Base-by-base conservation (phyloP, 2,113 vertebrate genomes). In the Pterocles burchelli region DNA sequence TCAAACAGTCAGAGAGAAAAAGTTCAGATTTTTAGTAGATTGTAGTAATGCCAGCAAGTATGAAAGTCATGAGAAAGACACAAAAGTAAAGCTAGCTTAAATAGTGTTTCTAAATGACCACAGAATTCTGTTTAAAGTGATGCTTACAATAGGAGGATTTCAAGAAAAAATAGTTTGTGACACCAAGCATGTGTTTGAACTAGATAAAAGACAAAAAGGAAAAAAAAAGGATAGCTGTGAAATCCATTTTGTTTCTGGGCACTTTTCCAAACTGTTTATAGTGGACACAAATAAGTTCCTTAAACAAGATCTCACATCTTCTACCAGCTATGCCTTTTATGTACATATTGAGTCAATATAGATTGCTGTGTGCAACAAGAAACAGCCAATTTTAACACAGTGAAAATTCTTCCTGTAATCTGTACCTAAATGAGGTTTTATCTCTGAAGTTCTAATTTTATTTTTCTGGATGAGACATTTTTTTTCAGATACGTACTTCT, bases 321-420 rank as follows among this genome's bases (percentile, higher is more conserved):
- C 28, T 63, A 43, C 43, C n/a, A 94, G 9, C 38, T 71, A 45
- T 51, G 4, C 5, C 20, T 88, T 46, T 41, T 57, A 61, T 6
- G 11, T 26, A 45, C 13, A 43, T 65, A n/a, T 8, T 68, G 17
- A 17, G 14, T 52, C 48, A 73, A 68, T 72, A 54, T 8, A 29
- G 17, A 43, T 10, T 59, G n/a, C 22, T 68, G 9, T 9, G 14
- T 59, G 25, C 22, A 68, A 77, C 14, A 73, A 77, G 62, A 11
- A 38, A 70, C 3, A 55, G 6, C 1, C 43, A 38, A 29, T 58
- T 68, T 38, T 73, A 72, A 51, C 4, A 48, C 0, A 0, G 7
- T 48, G 34, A 74, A 70, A 17, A 24, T 48, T 46, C 10, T 33
- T 75, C 26, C 49, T 65, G 15, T 19, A 48, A 58, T 68, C 21